A percentile compares a stretch with the other conserved stretches of the same genome.
Evolutionary conservation across 2,888 invertebrate species (phyloP).

Genomic region (Ditula angustiorana): DNA sequence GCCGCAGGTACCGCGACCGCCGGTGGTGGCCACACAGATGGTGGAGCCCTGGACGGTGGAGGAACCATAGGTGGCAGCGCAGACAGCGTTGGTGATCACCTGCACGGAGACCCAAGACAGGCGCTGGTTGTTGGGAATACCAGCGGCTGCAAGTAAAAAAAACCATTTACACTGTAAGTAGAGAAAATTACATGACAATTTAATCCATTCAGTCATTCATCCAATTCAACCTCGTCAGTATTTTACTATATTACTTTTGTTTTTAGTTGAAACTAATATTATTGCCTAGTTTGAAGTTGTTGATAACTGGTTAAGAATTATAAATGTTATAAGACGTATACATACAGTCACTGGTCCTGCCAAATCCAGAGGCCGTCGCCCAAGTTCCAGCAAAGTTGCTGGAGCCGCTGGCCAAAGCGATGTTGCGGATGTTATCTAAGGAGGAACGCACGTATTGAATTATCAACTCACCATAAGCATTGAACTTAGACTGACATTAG

Average conservation of each 20-base stretch:
- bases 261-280: too few species aligned
- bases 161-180: not conserved
- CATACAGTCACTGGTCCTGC: slow-evolving; percentile 44
- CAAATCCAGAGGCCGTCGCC: slow-evolving; percentile 32
- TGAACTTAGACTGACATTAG: too few species aligned
- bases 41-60: slow-evolving; percentile 40
- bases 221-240: too few species aligned
- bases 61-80: slow-evolving; percentile 43
- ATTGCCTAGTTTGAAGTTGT: too few species aligned
- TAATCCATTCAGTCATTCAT: too few species aligned
- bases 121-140: slow-evolving; percentile 44
- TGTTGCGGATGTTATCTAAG: slow-evolving; percentile 20
- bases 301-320: too few species aligned
- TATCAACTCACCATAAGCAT: too few species aligned
- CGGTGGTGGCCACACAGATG: slow-evolving; percentile 47
- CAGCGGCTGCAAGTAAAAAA: slow-evolving; percentile 42
- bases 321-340: not conserved
- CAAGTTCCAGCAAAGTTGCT: slow-evolving; percentile 21
- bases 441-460: not conserved
- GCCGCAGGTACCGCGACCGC: slow-evolving; percentile 45
- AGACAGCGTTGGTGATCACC: slow-evolving; percentile 46
- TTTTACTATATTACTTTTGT: too few species aligned
- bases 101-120: slow-evolving; percentile 46
- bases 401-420: slow-evolving; percentile 21
- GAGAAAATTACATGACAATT: not conserved